Conservation (phyloP, 2,888 invertebrate genomes). For the Drosophila dives region DNA sequence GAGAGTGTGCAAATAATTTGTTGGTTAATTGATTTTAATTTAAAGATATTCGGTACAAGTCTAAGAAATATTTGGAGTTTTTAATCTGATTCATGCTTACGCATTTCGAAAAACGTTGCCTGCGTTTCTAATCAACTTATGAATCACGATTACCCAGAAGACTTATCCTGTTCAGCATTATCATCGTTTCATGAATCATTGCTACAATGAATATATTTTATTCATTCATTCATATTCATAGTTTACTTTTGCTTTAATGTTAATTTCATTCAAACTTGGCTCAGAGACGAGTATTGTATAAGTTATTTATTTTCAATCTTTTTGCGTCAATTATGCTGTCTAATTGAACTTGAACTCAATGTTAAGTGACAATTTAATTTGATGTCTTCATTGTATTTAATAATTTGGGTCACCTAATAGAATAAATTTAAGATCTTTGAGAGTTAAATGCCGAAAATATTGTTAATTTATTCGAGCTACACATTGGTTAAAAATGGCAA, state of each 20-base stretch:
- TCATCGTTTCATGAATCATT: conserved; percentile 1
- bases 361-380: conserved; percentile 68
- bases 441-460: neutral
- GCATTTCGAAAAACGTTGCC: neutral
- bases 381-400: conserved; percentile 61
- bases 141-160: conserved; percentile 3
- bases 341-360: conserved; percentile 70
- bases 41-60: neutral
- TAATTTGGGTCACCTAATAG: conserved; percentile 42
- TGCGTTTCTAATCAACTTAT: neutral
- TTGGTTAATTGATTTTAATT: conserved; percentile 19
- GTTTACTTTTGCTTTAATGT: neutral
- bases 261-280: neutral
- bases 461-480: conserved; percentile 3
- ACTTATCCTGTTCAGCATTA: neutral
- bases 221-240: conserved; percentile 16
- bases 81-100: conserved; percentile 3
- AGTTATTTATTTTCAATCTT: conserved; percentile 11
- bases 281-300: neutral
- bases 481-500: conserved; percentile 15
- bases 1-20: conserved; percentile 28
- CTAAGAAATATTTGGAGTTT: no score
- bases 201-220: neutral
- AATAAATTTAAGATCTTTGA: neutral
- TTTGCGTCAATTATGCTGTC: conserved; percentile 21